Conservation (phyloP, 2,888 invertebrate genomes). For the Gonocerus acuteangulatus region DNA sequence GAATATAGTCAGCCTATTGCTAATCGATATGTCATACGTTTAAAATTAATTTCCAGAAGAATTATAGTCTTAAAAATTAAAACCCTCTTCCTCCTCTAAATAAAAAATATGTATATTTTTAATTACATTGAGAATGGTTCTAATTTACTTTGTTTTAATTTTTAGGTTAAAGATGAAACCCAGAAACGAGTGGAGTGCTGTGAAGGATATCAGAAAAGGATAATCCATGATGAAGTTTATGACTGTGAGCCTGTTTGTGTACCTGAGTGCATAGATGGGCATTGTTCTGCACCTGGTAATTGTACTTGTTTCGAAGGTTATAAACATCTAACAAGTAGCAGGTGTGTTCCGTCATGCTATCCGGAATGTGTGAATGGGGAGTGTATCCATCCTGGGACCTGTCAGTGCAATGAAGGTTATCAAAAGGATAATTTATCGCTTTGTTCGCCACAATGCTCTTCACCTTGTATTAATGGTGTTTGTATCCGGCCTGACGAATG, state of each 20-base stretch:
- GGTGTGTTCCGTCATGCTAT: conserved; percentile 23
- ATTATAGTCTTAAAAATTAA: too few species aligned
- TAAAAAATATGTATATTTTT: too few species aligned
- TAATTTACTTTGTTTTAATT: too few species aligned
- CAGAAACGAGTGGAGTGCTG: conserved; percentile 11
- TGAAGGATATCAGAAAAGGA: not conserved
- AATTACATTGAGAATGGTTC: too few species aligned
- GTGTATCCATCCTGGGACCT: conserved; percentile 24
- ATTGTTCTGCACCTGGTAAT: conserved; percentile 22
- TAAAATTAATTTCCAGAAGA: too few species aligned
- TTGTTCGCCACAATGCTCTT: conserved; percentile 28
- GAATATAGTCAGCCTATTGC: too few species aligned
- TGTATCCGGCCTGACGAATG: conserved; percentile 29
- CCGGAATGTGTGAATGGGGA: conserved; percentile 10
- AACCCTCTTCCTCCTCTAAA: too few species aligned
- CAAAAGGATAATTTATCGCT: not conserved
- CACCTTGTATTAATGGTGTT: conserved; percentile 26
- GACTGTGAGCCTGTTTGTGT: conserved; percentile 25
- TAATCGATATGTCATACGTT: too few species aligned
- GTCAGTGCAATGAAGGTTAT: conserved; percentile 24
- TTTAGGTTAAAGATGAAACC: too few species aligned
- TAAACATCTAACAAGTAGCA: not conserved
- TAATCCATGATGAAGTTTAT: not conserved
- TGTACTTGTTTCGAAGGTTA: conserved; percentile 26
- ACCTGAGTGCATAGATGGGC: conserved; percentile 11